Evolutionary conservation across 2,797 vertebrate genomes (phyloP).

Genomic region (Vipera ursinii): DNA sequence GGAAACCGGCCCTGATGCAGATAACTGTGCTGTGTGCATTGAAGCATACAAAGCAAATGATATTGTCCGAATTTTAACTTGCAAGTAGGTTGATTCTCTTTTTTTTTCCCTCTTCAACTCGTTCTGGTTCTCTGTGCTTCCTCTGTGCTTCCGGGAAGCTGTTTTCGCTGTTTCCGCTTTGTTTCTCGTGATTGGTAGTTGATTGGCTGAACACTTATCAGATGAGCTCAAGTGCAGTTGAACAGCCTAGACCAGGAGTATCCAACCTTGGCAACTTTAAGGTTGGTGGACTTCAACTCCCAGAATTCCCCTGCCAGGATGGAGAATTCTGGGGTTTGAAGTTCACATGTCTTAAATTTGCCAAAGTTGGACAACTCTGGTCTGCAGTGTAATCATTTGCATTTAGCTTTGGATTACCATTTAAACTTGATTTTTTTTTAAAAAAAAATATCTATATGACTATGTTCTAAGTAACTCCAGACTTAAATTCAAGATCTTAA

Average conservation of each 20-base stretch:
- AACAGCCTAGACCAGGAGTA: neutral
- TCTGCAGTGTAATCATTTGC: neutral
- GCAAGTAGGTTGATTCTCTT: slow-evolving; percentile 77
- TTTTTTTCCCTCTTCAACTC: neutral
- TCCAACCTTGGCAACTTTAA: neutral
- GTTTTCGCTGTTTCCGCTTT: neutral
- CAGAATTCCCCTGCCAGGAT: neutral
- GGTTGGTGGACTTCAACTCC: neutral
- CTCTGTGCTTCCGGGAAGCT: neutral
- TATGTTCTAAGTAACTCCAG: neutral
- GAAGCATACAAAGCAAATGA: slow-evolving; percentile 86
- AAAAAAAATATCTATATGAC: no score
- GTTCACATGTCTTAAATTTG: neutral
- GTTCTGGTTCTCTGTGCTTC: accelerated
- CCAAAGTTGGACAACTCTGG: neutral
- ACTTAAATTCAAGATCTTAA: neutral
- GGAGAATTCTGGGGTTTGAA: neutral
- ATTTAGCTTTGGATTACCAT: neutral
- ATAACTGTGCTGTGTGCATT: slow-evolving; percentile 89
- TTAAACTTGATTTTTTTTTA: no score
- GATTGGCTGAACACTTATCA: no score
- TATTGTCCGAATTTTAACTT: slow-evolving; percentile 88
- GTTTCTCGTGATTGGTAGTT: neutral
- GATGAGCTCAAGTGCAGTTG: neutral
- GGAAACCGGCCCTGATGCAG: slow-evolving; percentile 80